Base-by-base conservation (phyloP, 2,797 vertebrate genomes). In the Sebastes vulpes region DNA sequence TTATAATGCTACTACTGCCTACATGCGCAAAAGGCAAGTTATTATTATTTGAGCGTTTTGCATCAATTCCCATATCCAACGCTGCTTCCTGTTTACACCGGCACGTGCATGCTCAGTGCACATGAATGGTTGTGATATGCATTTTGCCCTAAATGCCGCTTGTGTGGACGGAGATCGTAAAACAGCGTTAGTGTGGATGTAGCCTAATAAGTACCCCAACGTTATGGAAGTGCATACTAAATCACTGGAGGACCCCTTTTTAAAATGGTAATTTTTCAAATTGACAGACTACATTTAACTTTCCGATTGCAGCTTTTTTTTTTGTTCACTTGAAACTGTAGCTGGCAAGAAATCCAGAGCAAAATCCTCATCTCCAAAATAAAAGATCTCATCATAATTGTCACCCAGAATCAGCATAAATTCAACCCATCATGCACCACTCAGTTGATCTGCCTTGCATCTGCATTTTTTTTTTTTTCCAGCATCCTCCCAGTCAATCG, bases 381-480 rank as follows among this genome's bases (percentile, higher is more conserved):
- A 26, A 25, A 31, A 20, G 21, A 35, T 52, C 31, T 57, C 18
- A 23, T 52, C 5, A 23, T 52, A 65, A 54, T 20, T 71, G 35
- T 72, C 46, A 5, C 11, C 16, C 20, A 48, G 8, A 65, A 29
- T 31, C 26, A 3, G 25, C 58, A 38, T 63, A 3, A 46, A 46
- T 68, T 56, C 14, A 78, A 58, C 32, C 54, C 50, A 59, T 29
- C 18, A 12, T 54, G 12, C 29, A 18, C 20, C 56, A 25, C 66
- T 53, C 32, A 53, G 26, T 16, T n/a, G 14, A 54, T 72, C 50
- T 46, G 38, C 31, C 7, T 60, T 50, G 53, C 76, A 69, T 75
- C 21, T 65, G 61, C 69, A n/a, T 60, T 20, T 53, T 9, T 23
- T 23, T 23, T 26, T 42, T 9, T 18, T 35, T 2, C 2, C 46